A percentile compares a stretch with the other conserved stretches of the same genome.
phyloP scores from a whole-genome alignment of 2,888 invertebrate species.

The Muschampia plurimacula region DNA sequence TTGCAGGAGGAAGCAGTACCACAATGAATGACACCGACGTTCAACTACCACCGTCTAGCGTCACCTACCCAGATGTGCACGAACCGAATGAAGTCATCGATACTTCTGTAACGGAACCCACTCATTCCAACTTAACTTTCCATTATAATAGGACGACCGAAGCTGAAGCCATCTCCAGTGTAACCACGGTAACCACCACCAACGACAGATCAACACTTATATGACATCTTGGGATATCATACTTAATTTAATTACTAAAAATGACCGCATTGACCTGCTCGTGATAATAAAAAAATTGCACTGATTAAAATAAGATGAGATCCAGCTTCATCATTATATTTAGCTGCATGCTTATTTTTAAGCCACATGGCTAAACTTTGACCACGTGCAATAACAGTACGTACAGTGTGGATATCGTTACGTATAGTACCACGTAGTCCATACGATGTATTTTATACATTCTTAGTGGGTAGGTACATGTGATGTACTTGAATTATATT shows the following conservation, averaged over 20 bases:
- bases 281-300: slow-evolving; percentile 1
- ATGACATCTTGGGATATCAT: slow-evolving; percentile 16
- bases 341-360: neutral
- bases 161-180: neutral
- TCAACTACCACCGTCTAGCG: slow-evolving; percentile 50
- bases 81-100: slow-evolving; percentile 44
- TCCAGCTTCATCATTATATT: neutral
- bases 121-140: slow-evolving; percentile 44
- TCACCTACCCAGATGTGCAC: slow-evolving; percentile 47
- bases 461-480: no score
- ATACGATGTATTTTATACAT: neutral
- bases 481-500: no score
- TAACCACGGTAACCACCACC: neutral
- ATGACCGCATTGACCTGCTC: neutral
- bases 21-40: slow-evolving; percentile 64
- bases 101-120: slow-evolving; percentile 43
- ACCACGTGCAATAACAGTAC: slow-evolving; percentile 2
- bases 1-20: slow-evolving; percentile 80
- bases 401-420: no score
- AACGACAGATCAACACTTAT: slow-evolving; percentile 21
- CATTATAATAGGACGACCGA: slow-evolving; percentile 33
- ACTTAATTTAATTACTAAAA: neutral
- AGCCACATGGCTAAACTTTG: neutral
- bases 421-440: neutral
- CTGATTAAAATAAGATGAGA: slow-evolving; percentile 10